Evolutionary conservation across 2,797 vertebrate genomes (phyloP).

Genomic region (Molossus molossus): DNA sequence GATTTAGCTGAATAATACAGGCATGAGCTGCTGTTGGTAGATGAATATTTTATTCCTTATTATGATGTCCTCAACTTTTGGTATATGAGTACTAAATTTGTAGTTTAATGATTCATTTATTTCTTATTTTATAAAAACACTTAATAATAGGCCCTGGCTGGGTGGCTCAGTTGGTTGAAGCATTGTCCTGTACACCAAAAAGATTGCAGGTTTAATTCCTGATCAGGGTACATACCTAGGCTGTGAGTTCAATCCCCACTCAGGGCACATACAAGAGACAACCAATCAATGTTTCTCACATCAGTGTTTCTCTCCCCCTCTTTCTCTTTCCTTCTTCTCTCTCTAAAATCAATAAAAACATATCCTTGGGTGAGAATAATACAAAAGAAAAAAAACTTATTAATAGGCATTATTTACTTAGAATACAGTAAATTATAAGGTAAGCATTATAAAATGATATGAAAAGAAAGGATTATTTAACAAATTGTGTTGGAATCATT

Average conservation of each 20-base stretch:
- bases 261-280: background rate
- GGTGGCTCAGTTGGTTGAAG: background rate
- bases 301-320: background rate
- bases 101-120: slow-evolving; percentile 54
- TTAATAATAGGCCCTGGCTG: background rate
- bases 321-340: background rate
- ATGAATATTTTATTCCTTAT: slow-evolving; percentile 46
- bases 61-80: slow-evolving; percentile 11
- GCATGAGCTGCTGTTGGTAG: background rate
- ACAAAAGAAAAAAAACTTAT: slow-evolving; percentile 13
- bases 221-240: background rate
- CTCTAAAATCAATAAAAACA: background rate
- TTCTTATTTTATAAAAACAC: slow-evolving; percentile 62
- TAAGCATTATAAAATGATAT: slow-evolving; percentile 52
- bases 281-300: background rate
- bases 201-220: background rate
- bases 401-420: slow-evolving; percentile 46
- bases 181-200: background rate
- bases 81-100: background rate
- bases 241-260: background rate
- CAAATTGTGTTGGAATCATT: slow-evolving; percentile 16
- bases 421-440: background rate
- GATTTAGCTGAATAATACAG: slow-evolving; percentile 6
- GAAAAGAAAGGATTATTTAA: slow-evolving; percentile 51
- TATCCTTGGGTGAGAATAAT: background rate